A percentile compares a stretch with the other conserved stretches of the same genome.
Evolutionary conservation across 2,797 vertebrate genomes (phyloP).

Genomic region (Siniperca scherzeri): DNA sequence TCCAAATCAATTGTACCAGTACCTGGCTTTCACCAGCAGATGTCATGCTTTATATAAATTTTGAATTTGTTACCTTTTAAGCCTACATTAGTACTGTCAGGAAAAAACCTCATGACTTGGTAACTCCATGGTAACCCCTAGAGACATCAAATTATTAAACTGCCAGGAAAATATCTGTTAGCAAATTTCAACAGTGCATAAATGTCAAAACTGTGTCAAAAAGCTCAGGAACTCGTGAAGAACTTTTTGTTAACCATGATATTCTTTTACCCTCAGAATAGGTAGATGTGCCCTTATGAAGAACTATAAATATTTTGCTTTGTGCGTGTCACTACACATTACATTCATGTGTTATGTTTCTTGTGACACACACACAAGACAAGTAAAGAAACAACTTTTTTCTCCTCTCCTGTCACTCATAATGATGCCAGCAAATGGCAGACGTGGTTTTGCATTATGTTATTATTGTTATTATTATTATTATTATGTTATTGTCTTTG

Average conservation of each 20-base stretch:
- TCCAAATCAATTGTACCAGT: not conserved
- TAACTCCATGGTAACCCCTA: not conserved
- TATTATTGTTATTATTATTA: not conserved
- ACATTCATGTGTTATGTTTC: not conserved
- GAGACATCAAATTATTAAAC: not conserved
- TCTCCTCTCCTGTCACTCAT: not conserved
- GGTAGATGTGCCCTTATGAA: not conserved
- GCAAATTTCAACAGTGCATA: not conserved
- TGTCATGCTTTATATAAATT: not conserved
- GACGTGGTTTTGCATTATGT: conserved; percentile 12
- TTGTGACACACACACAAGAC: not conserved
- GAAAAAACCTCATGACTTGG: not conserved
- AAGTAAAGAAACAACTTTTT: not conserved
- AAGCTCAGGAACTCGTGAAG: not conserved
- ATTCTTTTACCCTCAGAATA: not conserved
- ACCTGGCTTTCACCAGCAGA: not conserved
- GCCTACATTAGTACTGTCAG: not conserved
- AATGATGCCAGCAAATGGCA: conserved; percentile 32
- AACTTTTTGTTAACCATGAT: not conserved
- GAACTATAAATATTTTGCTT: not conserved
- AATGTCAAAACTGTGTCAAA: not conserved
- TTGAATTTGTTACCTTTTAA: conserved; percentile 15
- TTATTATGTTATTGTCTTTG: not conserved
- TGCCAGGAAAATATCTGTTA: not conserved
- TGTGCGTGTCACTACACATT: not conserved